Percentiles rank a stretch among this genome's conserved stretches.
Conservation (phyloP, 2,888 invertebrate genomes). For the Athalia cordata region DNA sequence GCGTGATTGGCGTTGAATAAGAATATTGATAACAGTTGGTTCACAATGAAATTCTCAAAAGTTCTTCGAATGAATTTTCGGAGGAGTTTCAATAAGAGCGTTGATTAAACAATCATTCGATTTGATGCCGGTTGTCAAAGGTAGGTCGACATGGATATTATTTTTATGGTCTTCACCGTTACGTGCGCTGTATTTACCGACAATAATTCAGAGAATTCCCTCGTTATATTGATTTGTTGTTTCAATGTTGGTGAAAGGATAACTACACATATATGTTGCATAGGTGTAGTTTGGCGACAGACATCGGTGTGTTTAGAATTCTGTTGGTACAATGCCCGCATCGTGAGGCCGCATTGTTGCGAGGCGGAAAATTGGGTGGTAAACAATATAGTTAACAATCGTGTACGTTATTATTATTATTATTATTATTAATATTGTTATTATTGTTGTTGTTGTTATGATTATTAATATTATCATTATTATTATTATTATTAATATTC, state of each 20-base stretch:
- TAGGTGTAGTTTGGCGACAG: not conserved
- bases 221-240: not conserved
- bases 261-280: not conserved
- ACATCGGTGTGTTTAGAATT: not conserved
- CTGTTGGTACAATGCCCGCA: not conserved
- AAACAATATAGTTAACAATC: not conserved
- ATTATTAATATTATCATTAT: too few species aligned
- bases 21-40: not conserved
- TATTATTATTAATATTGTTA: too few species aligned
- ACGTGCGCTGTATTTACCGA: not conserved
- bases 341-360: not conserved
- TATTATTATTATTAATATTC: too few species aligned
- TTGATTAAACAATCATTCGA: too few species aligned
- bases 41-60: not conserved
- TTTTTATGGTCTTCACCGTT: not conserved
- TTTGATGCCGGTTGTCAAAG: not conserved
- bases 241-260: not conserved
- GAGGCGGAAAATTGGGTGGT: not conserved
- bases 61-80: not conserved
- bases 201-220: not conserved
- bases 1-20: too few species aligned
- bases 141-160: not conserved
- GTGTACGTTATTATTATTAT: not conserved
- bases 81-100: not conserved
- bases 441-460: too few species aligned